Base-by-base conservation (phyloP, 2,888 invertebrate genomes). In the Drosophila cognata region DNA sequence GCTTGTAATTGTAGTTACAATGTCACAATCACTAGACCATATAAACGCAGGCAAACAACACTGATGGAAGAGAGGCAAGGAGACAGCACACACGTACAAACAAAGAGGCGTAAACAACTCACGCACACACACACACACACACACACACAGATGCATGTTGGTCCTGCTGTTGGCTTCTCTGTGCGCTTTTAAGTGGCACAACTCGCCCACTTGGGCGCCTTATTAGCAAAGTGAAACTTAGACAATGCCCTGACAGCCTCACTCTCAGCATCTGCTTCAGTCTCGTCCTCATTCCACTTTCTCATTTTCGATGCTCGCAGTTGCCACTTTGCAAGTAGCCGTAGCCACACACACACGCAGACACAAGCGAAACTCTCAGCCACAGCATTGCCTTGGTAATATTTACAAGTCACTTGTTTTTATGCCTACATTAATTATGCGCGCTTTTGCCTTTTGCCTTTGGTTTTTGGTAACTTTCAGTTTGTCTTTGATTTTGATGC, bases 391-490 rank as follows among this genome's bases (percentile, higher is more conserved):
- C 88, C 83, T 81, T 85, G 81, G 81, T 62, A 81, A 90, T 90
- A 89, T 90, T 90, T 89, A 90, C 89, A 89, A 90, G 88, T 90
- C 90, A 90, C 89, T 90, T 89, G 88, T 82, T 90, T 90, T 90
- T 89, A 90, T 90, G 83, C 88, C 86, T 82, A 89, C 90, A 90
- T 90, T 90, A 90, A 90, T 90, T 89, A 90, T 86, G 87, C 87
- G 88, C 84, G 88, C 87, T 68, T 77, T 70, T 73, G 76, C 60
- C 66, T 59, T 66, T 63, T 75, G 74, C 67, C 72, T 79, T 84
- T 84, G 86, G 78, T 80, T 83, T 87, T 74, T 73, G 85, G 74
- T 58, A 80, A 75, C 72, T 79, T 82, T 73, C 58, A 53, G 75
- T 81, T 84, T 76, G 85, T 81, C 87, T 85, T 85, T 85, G 85